Conservation (phyloP, 2,113 vertebrate species). For the Notothenia coriiceps region DNA sequence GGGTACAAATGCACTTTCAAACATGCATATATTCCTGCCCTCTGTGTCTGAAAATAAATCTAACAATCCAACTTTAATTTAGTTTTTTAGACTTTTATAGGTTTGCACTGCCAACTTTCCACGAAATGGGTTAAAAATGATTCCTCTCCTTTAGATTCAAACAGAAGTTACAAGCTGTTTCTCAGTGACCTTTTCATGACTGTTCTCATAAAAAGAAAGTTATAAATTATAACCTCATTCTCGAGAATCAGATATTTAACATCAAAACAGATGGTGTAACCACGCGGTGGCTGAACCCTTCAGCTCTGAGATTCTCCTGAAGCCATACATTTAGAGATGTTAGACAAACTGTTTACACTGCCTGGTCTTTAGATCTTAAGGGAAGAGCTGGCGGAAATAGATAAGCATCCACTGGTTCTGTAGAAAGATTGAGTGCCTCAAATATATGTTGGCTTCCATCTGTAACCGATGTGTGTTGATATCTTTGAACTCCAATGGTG, state of each 20-base stretch:
- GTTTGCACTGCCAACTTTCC: slow-evolving; percentile 19
- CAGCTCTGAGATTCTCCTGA: slow-evolving; percentile 53
- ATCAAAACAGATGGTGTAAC: slow-evolving; percentile 60
- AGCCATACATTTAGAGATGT: slow-evolving; percentile 72
- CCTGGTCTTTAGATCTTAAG: slow-evolving; percentile 46
- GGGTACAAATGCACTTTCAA: slow-evolving; percentile 24
- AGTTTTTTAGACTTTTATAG: slow-evolving; percentile 34
- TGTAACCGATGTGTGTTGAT: slow-evolving; percentile 41
- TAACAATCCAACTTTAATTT: slow-evolving; percentile 24
- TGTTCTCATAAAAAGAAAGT: slow-evolving; percentile 46
- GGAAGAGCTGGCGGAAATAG: slow-evolving; percentile 35
- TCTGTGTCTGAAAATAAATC: neutral
- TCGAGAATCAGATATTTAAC: slow-evolving; percentile 32
- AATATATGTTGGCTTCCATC: slow-evolving; percentile 42
- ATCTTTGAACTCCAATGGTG: slow-evolving; percentile 21
- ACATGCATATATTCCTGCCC: slow-evolving; percentile 16
- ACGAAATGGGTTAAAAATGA: slow-evolving; percentile 22
- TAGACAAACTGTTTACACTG: slow-evolving; percentile 69
- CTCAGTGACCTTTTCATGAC: slow-evolving; percentile 41
- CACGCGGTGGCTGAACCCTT: slow-evolving; percentile 42
- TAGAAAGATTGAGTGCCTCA: neutral
- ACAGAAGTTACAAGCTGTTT: slow-evolving; percentile 36
- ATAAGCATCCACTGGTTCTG: slow-evolving; percentile 52
- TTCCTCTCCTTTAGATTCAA: slow-evolving; percentile 40
- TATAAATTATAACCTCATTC: slow-evolving; percentile 65